phyloP scores from a whole-genome alignment of 2,113 vertebrate genomes.

The Pygoscelis adeliae region DNA sequence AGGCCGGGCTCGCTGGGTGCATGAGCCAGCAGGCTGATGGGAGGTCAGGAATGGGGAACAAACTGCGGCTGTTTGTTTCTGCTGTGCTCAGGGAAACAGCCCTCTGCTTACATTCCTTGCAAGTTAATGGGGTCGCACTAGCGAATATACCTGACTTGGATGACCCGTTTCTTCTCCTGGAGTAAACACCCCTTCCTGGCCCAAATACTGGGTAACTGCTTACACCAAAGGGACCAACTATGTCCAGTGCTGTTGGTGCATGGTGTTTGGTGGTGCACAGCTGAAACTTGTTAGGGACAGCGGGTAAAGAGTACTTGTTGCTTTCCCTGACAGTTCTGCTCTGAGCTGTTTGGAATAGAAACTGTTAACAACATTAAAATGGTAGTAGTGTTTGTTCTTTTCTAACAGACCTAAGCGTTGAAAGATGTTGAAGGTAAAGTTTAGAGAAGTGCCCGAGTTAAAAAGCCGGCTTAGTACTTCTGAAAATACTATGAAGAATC shows the following conservation, averaged over 20 bases:
- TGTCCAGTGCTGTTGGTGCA: not conserved
- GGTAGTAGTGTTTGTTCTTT: not conserved
- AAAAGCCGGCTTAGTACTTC: not conserved
- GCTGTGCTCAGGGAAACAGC: not conserved
- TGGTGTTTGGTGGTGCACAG: not conserved
- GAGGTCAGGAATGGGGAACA: rapidly evolving
- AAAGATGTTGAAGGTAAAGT: not conserved
- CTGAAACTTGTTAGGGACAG: not conserved
- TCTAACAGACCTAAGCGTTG: not conserved
- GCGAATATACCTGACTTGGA: not conserved
- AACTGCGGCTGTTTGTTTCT: not conserved
- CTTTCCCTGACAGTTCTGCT: not conserved
- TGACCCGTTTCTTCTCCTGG: not conserved
- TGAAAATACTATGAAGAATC: not conserved
- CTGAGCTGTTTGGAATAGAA: not conserved
- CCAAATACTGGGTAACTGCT: not conserved
- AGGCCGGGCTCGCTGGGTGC: rapidly evolving
- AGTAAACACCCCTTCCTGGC: not conserved
- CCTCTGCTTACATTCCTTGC: not conserved
- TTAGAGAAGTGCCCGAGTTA: not conserved
- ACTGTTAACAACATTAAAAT: not conserved
- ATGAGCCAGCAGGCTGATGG: rapidly evolving
- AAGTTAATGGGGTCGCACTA: not conserved
- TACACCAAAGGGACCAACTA: rapidly evolving
- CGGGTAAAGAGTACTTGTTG: rapidly evolving